Percentiles rank a stretch among this genome's conserved stretches.
phyloP scores from a whole-genome alignment of 23 tunicate species.

The Botrylloides violaceus region DNA sequence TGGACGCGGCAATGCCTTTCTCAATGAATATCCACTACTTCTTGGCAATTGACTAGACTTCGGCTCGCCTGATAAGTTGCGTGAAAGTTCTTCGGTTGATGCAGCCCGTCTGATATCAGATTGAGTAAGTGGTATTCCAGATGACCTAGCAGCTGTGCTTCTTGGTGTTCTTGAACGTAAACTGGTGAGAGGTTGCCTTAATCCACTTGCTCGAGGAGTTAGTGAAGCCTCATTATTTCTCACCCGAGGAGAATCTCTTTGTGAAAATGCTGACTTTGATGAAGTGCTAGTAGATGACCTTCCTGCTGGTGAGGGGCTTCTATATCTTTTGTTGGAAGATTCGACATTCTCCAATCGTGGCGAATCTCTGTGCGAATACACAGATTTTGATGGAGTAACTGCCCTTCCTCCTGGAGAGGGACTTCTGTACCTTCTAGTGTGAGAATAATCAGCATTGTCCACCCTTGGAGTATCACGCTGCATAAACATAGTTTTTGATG shows the following conservation, averaged over 20 bases:
- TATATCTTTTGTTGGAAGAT: not conserved
- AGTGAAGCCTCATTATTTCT: not conserved
- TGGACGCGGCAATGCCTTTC: conserved; percentile 18
- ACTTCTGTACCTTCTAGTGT: not conserved
- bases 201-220: not conserved
- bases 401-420: not conserved
- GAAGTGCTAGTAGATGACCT: not conserved
- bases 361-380: not conserved
- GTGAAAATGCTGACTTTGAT: not conserved
- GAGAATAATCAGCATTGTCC: not conserved
- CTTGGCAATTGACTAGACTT: not conserved
- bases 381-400: not conserved
- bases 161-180: not conserved
- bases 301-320: no score
- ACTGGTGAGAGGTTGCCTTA: not conserved
- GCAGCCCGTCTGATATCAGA: not conserved
- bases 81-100: not conserved
- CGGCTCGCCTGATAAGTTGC: not conserved
- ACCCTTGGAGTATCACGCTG: no score
- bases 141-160: not conserved
- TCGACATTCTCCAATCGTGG: not conserved
- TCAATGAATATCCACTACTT: not conserved
- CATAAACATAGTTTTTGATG: not conserved
- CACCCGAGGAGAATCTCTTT: not conserved
- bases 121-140: not conserved